phyloP scores from a whole-genome alignment of 2,113 vertebrate species.

The Coracopsis vasa region DNA sequence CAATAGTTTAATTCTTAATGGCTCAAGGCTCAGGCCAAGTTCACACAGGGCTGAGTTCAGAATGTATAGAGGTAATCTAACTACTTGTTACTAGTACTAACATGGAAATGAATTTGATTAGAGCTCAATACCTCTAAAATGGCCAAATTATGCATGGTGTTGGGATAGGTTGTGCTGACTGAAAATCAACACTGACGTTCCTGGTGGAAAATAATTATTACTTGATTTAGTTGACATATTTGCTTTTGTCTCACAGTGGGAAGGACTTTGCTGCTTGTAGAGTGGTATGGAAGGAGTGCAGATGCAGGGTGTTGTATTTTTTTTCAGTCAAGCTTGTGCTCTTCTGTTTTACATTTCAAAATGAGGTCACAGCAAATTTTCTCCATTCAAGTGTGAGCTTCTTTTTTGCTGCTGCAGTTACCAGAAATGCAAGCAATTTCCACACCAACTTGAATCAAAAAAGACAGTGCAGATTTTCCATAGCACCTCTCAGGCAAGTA shows the following conservation, averaged over 20 bases:
- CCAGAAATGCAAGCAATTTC: not conserved
- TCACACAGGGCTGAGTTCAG: not conserved
- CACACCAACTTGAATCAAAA: not conserved
- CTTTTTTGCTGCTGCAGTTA: not conserved
- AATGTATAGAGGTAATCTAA: not conserved
- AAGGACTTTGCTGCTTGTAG: not conserved
- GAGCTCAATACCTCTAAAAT: not conserved
- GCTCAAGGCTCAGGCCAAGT: not conserved
- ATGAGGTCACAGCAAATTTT: not conserved
- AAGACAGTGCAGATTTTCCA: constrained; percentile 9
- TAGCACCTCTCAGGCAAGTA: not conserved
- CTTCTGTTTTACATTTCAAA: constrained; percentile 6
- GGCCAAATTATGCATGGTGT: not conserved
- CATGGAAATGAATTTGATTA: not conserved
- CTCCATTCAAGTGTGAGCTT: not conserved
- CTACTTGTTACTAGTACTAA: not conserved
- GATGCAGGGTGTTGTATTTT: not conserved
- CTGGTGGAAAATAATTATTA: not conserved
- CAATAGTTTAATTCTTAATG: not conserved
- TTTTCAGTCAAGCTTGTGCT: not conserved
- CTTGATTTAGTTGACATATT: not conserved
- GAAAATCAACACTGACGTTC: not conserved
- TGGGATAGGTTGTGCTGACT: not conserved
- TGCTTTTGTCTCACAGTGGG: not conserved
- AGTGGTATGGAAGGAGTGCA: constrained; percentile 5